Evolutionary conservation across 2,888 invertebrate species (phyloP), one percentile per base, ranked within the genome.

Genomic region (Elmis aenea): DNA sequence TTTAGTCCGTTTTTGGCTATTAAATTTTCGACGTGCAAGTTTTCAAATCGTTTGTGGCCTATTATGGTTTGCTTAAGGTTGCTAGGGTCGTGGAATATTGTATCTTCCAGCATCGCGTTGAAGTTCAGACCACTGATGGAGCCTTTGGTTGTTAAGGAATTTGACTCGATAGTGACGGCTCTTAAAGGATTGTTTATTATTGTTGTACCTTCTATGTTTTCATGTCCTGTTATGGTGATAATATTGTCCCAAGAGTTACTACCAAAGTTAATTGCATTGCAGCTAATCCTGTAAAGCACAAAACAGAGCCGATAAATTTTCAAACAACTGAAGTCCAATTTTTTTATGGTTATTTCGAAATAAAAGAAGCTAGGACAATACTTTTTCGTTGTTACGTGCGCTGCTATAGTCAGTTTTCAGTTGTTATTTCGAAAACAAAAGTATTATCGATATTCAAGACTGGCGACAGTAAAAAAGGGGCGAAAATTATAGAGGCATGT

Each of bases 41-140:
- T 48, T n/a, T 51, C 46, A 37, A 67, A 61, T n/a, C 27, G 42
- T 48, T 63, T 64, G 15, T 49, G 43, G 5, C 59, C 58, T 16
- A 30, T 31, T 10, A 56, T 42, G 14, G 48, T n/a, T n/a, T n/a
- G n/a, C n/a, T 33, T 37, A 45, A 38, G 11, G 38, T 40, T n/a
- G n/a, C n/a, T 2, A 36, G 20, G 3, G 22, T 54, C 47, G 18
- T 39, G 40, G 12, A 50, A 50, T 2, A 63, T 59, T 2, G 62
- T 57, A 43, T 68, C 66, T 13, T 54, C 33, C 5, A 64, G 27
- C 4, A 65, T 47, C 25, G 53, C 33, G 9, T 51, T 44, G 16
- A 68, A 54, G 38, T 62, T 48, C 3, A 54, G 33, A 9, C 48
- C 48, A 25, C 64, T 61, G 24, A 65, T 48, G 4, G 45, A 30